Percentiles rank a stretch among this genome's conserved stretches.
Conservation (phyloP, 2,888 invertebrate genomes). For the Xylocampa areola region DNA sequence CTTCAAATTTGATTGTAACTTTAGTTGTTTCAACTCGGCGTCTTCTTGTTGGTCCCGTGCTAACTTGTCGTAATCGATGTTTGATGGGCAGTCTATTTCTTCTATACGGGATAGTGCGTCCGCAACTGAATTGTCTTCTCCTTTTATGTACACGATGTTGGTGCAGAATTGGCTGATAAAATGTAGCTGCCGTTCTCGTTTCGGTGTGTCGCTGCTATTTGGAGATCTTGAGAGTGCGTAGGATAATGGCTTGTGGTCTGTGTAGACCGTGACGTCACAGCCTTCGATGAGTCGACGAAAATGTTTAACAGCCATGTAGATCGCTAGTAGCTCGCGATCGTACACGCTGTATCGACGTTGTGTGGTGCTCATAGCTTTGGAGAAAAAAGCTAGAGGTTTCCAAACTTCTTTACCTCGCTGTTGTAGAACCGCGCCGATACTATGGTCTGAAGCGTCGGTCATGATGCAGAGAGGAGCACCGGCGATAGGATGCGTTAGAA, state of each 20-base stretch:
- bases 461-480: too few species aligned
- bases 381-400: too few species aligned
- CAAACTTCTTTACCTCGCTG: too few species aligned
- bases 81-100: slow-evolving; percentile 25
- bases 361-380: too few species aligned
- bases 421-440: too few species aligned
- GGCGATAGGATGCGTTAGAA: too few species aligned
- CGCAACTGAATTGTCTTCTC: slow-evolving; percentile 42
- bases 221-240: slow-evolving; percentile 26
- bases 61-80: slow-evolving; percentile 9
- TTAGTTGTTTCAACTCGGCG: neutral
- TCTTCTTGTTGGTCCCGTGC: neutral
- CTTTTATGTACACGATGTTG: slow-evolving; percentile 35
- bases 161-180: slow-evolving; percentile 49
- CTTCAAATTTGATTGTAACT: neutral
- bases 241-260: slow-evolving; percentile 30
- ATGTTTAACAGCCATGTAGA: too few species aligned
- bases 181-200: slow-evolving; percentile 40
- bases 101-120: slow-evolving; percentile 46
- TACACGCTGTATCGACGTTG: too few species aligned
- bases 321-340: too few species aligned
- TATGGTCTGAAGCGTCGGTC: too few species aligned
- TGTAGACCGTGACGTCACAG: neutral
- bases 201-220: slow-evolving; percentile 33
- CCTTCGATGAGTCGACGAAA: too few species aligned